A percentile compares a stretch with the other conserved stretches of the same genome.
Conservation (phyloP, 2,113 vertebrate species). For the Vicugna pacos region DNA sequence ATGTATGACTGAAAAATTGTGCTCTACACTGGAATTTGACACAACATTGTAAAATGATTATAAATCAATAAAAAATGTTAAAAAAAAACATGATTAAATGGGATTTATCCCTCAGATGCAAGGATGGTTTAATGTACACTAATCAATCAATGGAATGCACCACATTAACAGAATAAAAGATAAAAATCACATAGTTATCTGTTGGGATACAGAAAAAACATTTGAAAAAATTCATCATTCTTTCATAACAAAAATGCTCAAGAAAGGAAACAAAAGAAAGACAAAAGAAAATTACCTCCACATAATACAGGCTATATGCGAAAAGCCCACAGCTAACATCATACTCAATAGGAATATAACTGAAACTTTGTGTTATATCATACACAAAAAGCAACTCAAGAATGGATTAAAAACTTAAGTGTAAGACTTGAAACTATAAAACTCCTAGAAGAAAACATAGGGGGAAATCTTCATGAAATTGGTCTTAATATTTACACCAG, state of each 20-base stretch:
- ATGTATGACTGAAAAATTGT: too few relatives aligned
- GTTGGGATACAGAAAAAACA: neutral
- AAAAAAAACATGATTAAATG: neutral
- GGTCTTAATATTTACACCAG: neutral
- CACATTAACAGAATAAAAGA: neutral
- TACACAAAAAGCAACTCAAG: neutral
- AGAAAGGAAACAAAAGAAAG: neutral
- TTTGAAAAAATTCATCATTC: neutral
- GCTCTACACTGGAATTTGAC: too few relatives aligned
- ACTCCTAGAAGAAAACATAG: neutral
- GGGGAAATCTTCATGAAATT: neutral
- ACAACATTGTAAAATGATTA: too few relatives aligned
- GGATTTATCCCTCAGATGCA: neutral
- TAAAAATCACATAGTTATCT: neutral
- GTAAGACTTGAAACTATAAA: neutral
- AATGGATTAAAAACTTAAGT: neutral
- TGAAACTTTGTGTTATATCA: neutral
- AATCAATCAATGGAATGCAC: neutral
- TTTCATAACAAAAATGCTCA: neutral
- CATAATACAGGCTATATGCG: neutral
- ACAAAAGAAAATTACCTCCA: neutral
- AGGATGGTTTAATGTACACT: neutral
- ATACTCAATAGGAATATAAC: neutral
- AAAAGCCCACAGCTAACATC: neutral
- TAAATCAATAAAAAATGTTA: too few relatives aligned